Conservation (phyloP, 2,113 vertebrate genomes). For the Hymenochirus boettgeri region DNA sequence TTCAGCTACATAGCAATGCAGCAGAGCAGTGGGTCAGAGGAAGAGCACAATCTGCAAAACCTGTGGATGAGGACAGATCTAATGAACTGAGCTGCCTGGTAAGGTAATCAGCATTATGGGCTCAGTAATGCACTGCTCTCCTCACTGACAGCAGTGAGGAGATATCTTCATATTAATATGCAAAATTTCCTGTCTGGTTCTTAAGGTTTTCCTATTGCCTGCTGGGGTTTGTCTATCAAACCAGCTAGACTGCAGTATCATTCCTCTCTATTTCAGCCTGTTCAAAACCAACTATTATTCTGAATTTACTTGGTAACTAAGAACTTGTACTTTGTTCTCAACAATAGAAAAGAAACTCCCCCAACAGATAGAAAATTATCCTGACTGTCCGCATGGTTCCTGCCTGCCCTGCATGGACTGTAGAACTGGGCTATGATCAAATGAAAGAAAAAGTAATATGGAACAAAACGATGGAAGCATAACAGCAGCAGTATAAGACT, state of each 20-base stretch:
- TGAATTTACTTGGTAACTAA: background rate
- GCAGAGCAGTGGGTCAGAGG: no score
- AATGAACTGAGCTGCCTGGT: no score
- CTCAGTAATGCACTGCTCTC: no score
- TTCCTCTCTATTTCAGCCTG: background rate
- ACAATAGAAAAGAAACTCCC: background rate
- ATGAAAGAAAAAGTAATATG: background rate
- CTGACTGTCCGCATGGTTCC: background rate
- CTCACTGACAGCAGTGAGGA: no score
- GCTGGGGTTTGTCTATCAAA: background rate
- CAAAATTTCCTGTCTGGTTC: no score
- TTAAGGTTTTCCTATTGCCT: no score
- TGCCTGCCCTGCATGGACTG: background rate
- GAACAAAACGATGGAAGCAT: background rate
- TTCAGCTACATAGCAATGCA: no score
- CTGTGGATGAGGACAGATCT: no score
- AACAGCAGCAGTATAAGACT: background rate
- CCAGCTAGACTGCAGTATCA: background rate
- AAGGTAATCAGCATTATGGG: no score
- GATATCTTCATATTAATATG: no score
- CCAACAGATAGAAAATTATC: background rate
- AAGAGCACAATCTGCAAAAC: no score
- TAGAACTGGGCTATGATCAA: background rate
- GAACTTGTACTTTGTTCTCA: background rate
- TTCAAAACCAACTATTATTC: constrained; percentile 4